Evolutionary conservation across 2,797 vertebrate genomes (phyloP), one percentile per base, ranked within the genome.

Genomic region (Sorex maritimensis): DNA sequence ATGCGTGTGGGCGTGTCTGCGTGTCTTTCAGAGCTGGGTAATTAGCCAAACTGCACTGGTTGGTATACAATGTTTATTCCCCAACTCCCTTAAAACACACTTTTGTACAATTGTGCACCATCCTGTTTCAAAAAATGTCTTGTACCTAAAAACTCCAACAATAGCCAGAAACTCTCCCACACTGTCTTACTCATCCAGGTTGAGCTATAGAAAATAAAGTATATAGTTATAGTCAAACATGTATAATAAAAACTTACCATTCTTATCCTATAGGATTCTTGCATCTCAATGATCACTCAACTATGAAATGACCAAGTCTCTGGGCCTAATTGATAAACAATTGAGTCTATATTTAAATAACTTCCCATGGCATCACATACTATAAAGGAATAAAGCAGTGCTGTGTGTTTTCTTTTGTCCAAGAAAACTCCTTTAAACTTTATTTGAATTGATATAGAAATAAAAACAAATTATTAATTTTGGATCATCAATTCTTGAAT

Each of bases 201-300:
- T 23, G 14, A 65, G 52, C 7, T 85, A 8, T 19, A 24, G 13
- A 24, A 79, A 63, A 23, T 6, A 24, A 14, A 19, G n/a, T 69
- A 81, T 13, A n/a, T 30, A 87, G 19, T 75, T 81, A 52, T 23
- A 73, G 63, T 69, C 0, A 24, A 21, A 52, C 2, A 55, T 49
- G 41, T 23, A 58, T 34, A 87, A 13, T 63, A 75, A 65, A 19
- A 4, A 67, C 15, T 81, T 81, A 13, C 13, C 74, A 14, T 74
- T 81, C 23, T 38, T 38, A 34, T 55, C 94, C 68, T 90, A 2
- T 88, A 24, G 9, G 12, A 86, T 69, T 78, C 30, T 84, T 55
- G 26, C 46, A 26, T 30, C 14, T 77, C 9, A 17, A 34, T 68
- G 61, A 86, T 69, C 14, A 71, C 55, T 85, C 2, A 44, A 58